Percentiles rank a stretch among this genome's conserved stretches.
phyloP scores from a whole-genome alignment of 2,113 vertebrate species.

The Panthera tigris region DNA sequence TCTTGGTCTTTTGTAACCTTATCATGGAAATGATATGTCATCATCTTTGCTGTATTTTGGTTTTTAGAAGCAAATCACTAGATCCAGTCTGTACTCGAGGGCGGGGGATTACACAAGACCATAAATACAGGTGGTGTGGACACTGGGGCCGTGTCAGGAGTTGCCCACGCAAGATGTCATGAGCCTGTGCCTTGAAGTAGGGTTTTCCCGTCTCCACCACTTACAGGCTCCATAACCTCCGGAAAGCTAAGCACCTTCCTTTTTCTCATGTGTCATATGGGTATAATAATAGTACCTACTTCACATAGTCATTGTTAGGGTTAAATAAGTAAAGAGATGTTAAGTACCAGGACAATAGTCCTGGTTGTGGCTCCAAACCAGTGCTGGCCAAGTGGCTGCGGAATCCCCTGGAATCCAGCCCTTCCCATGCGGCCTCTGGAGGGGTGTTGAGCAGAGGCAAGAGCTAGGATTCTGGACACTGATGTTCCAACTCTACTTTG shows the following conservation, averaged over 20 bases:
- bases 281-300: not conserved
- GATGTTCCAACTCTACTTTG: not conserved
- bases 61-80: not conserved
- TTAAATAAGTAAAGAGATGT: not conserved
- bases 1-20: not conserved
- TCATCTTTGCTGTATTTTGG: not conserved
- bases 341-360: not conserved
- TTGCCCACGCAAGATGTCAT: not conserved
- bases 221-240: not conserved
- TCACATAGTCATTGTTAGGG: not conserved
- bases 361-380: not conserved
- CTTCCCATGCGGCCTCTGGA: not conserved
- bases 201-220: not conserved
- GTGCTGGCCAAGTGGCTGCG: not conserved
- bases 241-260: not conserved
- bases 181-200: not conserved
- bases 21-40: not conserved
- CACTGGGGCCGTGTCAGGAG: not conserved
- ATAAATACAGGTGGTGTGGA: not conserved
- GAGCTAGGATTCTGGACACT: not conserved
- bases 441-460: not conserved
- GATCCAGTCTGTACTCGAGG: not conserved
- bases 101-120: not conserved
- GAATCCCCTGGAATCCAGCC: not conserved
- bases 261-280: not conserved